Percentiles rank a stretch among this genome's conserved stretches.
phyloP scores from a whole-genome alignment of 2,113 vertebrate species.

The Pygoscelis antarcticus region DNA sequence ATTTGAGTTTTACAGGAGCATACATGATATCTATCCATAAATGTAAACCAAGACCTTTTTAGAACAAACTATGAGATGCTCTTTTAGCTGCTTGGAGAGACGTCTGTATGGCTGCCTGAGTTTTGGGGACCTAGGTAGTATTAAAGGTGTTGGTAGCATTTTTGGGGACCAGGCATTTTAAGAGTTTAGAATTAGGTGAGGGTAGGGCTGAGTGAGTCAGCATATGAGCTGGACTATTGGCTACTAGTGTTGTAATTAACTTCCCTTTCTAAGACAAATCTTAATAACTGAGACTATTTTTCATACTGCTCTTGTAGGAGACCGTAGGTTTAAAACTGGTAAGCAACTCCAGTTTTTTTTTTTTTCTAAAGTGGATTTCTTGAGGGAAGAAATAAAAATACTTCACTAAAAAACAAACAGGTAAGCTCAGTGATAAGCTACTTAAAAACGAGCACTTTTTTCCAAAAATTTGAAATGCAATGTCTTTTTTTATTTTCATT shows the following conservation, averaged over 20 bases:
- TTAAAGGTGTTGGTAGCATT: not conserved
- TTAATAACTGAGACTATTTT: not conserved
- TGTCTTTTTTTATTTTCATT: not conserved
- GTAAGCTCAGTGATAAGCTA: not conserved
- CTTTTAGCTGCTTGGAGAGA: not conserved
- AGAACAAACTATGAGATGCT: not conserved
- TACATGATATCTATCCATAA: rapidly evolving
- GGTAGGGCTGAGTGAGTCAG: not conserved
- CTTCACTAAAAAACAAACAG: not conserved
- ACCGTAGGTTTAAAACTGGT: not conserved
- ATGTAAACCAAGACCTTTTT: not conserved
- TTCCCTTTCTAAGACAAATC: not conserved
- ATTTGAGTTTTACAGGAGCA: not conserved
- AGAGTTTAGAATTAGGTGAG: not conserved
- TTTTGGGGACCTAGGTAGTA: no score
- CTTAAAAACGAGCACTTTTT: not conserved
- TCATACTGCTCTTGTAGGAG: rapidly evolving
- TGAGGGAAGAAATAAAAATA: not conserved
- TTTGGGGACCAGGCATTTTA: not conserved
- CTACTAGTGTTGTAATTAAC: not conserved
- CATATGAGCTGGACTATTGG: not conserved
- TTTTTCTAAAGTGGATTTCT: not conserved
- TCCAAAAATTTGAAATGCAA: not conserved
- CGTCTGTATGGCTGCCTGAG: not conserved
- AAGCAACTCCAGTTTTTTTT: not conserved